Evolutionary conservation across 2,888 invertebrate genomes (phyloP).

Genomic region (Thecocarcelia acutangulata): DNA sequence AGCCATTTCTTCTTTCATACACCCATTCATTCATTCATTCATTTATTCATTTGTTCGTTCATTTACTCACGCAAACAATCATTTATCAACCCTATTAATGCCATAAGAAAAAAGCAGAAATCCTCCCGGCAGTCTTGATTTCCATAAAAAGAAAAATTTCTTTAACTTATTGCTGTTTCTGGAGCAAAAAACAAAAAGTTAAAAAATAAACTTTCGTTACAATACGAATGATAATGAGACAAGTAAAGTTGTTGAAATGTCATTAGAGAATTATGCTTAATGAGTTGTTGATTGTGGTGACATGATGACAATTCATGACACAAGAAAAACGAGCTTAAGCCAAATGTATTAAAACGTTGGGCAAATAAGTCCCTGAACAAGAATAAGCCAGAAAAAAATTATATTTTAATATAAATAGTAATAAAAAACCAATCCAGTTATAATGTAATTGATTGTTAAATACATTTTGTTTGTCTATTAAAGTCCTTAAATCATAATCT

Average conservation of each 20-base stretch:
- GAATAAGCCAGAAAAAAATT: too few species aligned
- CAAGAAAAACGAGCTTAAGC: background rate
- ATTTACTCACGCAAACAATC: slow-evolving; percentile 3
- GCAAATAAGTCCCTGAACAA: background rate
- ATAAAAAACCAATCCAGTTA: too few species aligned
- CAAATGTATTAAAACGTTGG: background rate
- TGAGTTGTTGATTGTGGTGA: slow-evolving; percentile 34
- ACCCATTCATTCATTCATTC: slow-evolving; percentile 6
- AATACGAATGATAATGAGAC: slow-evolving; percentile 54
- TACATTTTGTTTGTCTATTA: too few species aligned
- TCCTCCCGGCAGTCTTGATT: slow-evolving; percentile 33
- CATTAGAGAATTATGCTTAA: slow-evolving; percentile 51
- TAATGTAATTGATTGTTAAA: too few species aligned
- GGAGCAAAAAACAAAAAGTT: background rate
- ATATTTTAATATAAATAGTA: too few species aligned
- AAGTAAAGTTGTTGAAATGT: slow-evolving; percentile 60
- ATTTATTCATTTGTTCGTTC: background rate
- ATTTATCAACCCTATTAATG: slow-evolving; percentile 19
- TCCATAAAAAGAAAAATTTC: slow-evolving; percentile 9
- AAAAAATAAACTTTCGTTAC: slow-evolving; percentile 21
- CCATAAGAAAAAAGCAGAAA: background rate
- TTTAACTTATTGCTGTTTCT: background rate
- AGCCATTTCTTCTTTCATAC: background rate
- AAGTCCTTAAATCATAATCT: too few species aligned
- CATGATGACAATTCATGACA: background rate